Conservation (phyloP, 2,888 invertebrate species). For the Spilarctia lutea region DNA sequence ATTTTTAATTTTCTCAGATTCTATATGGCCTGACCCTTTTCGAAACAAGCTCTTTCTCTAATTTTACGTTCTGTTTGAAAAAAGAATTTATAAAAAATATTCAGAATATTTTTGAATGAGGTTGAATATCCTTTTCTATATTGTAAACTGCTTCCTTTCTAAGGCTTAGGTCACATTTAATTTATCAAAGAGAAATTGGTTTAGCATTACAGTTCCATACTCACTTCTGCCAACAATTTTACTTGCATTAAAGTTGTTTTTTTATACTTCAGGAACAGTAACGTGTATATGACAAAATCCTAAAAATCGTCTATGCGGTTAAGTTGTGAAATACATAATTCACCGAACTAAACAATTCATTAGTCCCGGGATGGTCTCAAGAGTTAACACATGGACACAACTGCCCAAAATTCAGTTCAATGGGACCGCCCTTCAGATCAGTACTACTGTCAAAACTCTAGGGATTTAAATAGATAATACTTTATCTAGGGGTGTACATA, state of each 20-base stretch:
- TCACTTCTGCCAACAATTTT: neutral
- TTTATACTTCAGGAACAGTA: neutral
- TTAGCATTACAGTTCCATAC: neutral
- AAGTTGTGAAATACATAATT: neutral
- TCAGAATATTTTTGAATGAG: neutral
- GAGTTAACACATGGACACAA: too few species aligned
- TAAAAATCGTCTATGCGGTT: neutral
- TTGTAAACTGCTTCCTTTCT: neutral
- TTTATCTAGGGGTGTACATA: too few species aligned
- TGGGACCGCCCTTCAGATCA: too few species aligned
- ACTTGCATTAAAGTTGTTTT: neutral
- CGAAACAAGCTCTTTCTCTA: neutral
- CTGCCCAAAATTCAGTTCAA: too few species aligned
- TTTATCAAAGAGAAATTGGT: neutral
- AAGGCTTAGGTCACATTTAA: neutral
- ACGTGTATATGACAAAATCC: neutral
- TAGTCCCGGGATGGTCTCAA: too few species aligned
- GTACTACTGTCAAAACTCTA: too few species aligned
- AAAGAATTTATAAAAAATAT: neutral
- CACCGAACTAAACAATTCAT: too few species aligned
- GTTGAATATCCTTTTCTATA: neutral
- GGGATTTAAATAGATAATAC: too few species aligned
- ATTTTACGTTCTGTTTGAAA: neutral
- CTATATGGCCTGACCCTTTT: constrained; percentile 2
- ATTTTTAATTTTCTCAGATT: constrained; percentile 8